A percentile compares a stretch with the other conserved stretches of the same genome.
phyloP scores from a whole-genome alignment of 2,888 invertebrate species.

The Dicyrtoma fusca region DNA sequence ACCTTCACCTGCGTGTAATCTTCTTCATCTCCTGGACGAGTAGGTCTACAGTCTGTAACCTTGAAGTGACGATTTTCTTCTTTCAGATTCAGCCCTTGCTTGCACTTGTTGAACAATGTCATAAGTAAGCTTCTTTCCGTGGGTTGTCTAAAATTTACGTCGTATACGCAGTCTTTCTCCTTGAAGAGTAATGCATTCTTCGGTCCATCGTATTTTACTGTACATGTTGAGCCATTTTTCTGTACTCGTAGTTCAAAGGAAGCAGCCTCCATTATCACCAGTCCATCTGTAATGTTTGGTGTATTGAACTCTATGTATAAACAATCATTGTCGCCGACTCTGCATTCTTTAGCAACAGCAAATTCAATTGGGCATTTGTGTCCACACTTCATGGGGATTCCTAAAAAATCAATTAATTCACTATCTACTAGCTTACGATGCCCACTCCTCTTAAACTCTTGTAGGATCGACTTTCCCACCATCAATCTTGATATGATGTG shows the following conservation, averaged over 20 bases:
- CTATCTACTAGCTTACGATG: no score
- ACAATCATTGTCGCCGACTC: no score
- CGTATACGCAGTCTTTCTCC: slow-evolving; percentile 22
- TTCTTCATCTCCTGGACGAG: background rate
- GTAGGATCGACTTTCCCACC: no score
- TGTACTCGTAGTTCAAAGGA: slow-evolving; percentile 28
- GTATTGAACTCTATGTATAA: no score
- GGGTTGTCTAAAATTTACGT: background rate
- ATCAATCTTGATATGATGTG: no score
- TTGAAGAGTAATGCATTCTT: slow-evolving; percentile 19
- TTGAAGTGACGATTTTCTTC: background rate
- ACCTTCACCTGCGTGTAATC: slow-evolving; percentile 40
- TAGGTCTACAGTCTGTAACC: background rate
- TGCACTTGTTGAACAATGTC: slow-evolving; percentile 23
- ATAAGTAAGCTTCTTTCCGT: slow-evolving; percentile 6
- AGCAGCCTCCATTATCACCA: slow-evolving; percentile 34
- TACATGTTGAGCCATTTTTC: slow-evolving; percentile 35
- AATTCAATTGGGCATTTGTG: no score
- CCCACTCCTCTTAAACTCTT: no score
- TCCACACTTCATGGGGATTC: no score
- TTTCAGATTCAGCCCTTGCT: background rate
- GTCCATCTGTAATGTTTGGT: no score
- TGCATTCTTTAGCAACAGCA: no score
- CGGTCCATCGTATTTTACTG: slow-evolving; percentile 37
- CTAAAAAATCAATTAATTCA: no score